Evolutionary conservation across 2,888 invertebrate genomes (phyloP).

Genomic region (Acleris literana): DNA sequence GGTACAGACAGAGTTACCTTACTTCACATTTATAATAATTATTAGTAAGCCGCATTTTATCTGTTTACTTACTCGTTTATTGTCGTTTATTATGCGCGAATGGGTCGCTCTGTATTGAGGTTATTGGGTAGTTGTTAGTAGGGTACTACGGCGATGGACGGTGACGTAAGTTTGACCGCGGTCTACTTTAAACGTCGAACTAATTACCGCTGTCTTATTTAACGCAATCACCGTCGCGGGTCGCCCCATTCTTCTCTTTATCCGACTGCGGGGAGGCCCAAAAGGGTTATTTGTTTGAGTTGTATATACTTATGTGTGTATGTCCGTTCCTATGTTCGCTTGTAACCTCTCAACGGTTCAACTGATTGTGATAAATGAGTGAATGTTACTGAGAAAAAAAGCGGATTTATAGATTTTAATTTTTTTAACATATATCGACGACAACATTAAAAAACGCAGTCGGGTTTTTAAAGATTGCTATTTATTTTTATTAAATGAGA

Average conservation of each 20-base stretch:
- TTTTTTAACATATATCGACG: too few species aligned
- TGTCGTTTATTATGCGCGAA: not conserved
- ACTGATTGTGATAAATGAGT: too few species aligned
- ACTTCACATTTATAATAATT: too few species aligned
- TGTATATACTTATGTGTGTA: too few species aligned
- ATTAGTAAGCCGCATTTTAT: not conserved
- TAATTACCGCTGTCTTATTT: not conserved
- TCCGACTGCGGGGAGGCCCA: not conserved
- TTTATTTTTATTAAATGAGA: too few species aligned
- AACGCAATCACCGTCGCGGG: conserved; percentile 9
- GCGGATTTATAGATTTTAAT: too few species aligned
- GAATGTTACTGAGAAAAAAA: not conserved
- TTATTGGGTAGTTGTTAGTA: conserved; percentile 4
- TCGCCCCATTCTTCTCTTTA: conserved; percentile 2
- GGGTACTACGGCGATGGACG: conserved; percentile 5
- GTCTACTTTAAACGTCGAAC: conserved; percentile 6
- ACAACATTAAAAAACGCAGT: too few species aligned
- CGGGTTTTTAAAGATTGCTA: too few species aligned
- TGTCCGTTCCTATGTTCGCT: too few species aligned
- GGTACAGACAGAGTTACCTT: too few species aligned
- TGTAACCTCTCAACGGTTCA: too few species aligned
- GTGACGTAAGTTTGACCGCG: conserved; percentile 13
- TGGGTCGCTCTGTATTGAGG: conserved; percentile 19
- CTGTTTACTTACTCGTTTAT: not conserved
- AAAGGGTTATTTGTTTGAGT: too few species aligned